Conservation (phyloP, 2,888 invertebrate species). For the Escarpia spicata region DNA sequence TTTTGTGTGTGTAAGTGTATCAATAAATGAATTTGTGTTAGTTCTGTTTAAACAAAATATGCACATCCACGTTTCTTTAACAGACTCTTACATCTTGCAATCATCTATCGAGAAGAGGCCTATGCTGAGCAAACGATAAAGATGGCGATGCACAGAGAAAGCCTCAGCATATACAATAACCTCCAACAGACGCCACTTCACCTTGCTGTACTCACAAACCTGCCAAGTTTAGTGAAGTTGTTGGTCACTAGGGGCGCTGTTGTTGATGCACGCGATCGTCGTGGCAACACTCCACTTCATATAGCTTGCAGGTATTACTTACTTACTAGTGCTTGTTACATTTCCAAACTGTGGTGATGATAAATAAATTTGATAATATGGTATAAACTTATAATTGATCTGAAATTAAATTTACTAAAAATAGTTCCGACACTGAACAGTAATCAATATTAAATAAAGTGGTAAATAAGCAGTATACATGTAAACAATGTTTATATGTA, state of each 20-base stretch:
- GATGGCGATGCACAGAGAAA: not conserved
- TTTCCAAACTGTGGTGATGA: not conserved
- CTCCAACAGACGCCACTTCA: slow-evolving; percentile 83
- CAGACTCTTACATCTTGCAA: not conserved
- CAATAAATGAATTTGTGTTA: not conserved
- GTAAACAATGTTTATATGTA: too few species aligned
- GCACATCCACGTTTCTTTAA: not conserved
- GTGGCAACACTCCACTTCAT: slow-evolving; percentile 88
- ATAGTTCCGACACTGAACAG: too few species aligned
- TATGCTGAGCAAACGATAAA: not conserved
- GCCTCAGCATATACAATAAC: slow-evolving; percentile 84
- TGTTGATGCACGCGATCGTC: slow-evolving; percentile 73
- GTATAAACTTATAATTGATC: too few species aligned
- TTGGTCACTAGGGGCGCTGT: slow-evolving; percentile 83
- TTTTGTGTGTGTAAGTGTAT: too few species aligned
- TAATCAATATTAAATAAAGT: too few species aligned
- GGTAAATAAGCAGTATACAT: too few species aligned
- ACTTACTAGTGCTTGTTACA: not conserved
- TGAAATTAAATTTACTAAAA: too few species aligned
- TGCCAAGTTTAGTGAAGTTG: slow-evolving; percentile 79
- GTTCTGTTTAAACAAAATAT: not conserved
- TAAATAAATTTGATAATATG: too few species aligned
- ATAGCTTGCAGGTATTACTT: slow-evolving; percentile 74
- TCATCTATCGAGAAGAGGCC: not conserved
- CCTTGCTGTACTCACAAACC: slow-evolving; percentile 82